Base-by-base conservation (phyloP, 2,888 invertebrate species). In the Deroplatys truncata region DNA sequence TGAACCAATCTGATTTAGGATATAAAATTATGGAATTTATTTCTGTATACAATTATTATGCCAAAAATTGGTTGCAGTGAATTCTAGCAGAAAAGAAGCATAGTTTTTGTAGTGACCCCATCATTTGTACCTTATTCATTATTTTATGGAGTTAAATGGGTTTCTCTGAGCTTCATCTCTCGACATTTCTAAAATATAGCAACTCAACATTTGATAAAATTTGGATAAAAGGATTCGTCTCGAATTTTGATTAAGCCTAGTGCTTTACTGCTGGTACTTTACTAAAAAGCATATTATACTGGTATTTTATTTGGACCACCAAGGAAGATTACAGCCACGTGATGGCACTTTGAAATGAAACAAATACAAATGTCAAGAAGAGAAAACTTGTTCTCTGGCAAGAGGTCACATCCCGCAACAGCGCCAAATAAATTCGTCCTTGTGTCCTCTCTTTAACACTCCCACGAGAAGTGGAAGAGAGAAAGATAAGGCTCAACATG, bases 401-500 rank as follows among this genome's bases (percentile, higher is more conserved):
- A 20, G 56, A 72, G 56, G 56, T 72, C 56, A 72, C 56, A 72
- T 72, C 20, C 56, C 20, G 25, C 56, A 16, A 49, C 49, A 85
- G 25, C 85, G 85, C 85, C 85, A 85, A 85, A 49, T 85, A 85
- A 85, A n/a, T 43, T 28, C n/a, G 28, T 10, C 31, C 35, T 35
- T 85, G 10, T n/a, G 43, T 43, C 28, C 28, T 35, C 35, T 35
- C 25, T 28, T 10, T 84, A 20, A 35, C 25, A 49, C 49, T 85
- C 85, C 28, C n/a, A 85, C 85, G 84, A 85, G 43, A 43, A 49
- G 25, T 72, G 56, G 56, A 35, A 43, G n/a, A 49, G 49, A 85
- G 85, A 9, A 31, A 84, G 89, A 89, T 89, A 89, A 89, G 85
- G 13, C 31, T 82, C 72, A 20, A 89, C 85, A 83, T 86, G 88